A percentile compares a stretch with the other conserved stretches of the same genome.
phyloP scores from a whole-genome alignment of 2,797 vertebrate species.

The Halcyon smyrnensis region DNA sequence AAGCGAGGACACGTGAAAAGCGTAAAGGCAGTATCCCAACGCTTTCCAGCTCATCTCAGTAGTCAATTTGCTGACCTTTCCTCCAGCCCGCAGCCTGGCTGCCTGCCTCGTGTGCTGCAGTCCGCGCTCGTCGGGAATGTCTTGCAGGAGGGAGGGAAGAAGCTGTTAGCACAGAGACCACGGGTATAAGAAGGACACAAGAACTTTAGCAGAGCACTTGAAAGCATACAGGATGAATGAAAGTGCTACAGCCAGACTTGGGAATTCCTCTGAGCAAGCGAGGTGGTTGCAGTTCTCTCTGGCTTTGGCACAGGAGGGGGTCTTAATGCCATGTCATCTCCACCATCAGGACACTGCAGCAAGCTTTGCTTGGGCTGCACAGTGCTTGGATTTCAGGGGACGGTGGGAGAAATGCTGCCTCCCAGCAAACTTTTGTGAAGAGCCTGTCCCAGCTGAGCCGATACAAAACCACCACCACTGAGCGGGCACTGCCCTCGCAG shows the following conservation, averaged over 20 bases:
- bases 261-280: not conserved
- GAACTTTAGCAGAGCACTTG: not conserved
- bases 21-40: not conserved
- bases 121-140: not conserved
- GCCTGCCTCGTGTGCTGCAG: not conserved
- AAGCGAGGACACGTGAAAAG: not conserved
- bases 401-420: not conserved
- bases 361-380: not conserved
- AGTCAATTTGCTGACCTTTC: not conserved
- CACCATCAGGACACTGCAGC: not conserved
- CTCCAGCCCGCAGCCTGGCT: not conserved
- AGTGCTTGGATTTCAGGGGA: not conserved
- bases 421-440: not conserved
- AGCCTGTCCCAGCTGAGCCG: not conserved
- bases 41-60: not conserved
- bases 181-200: not conserved
- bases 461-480: not conserved
- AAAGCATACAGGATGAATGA: not conserved
- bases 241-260: not conserved
- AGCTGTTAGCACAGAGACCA: not conserved
- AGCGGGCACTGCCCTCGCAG: not conserved
- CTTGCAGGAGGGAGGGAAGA: not conserved
- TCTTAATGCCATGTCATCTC: not conserved
- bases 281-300: not conserved
- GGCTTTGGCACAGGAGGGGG: not conserved